Conservation (phyloP, 2,797 vertebrate genomes). For the Chelmon rostratus region DNA sequence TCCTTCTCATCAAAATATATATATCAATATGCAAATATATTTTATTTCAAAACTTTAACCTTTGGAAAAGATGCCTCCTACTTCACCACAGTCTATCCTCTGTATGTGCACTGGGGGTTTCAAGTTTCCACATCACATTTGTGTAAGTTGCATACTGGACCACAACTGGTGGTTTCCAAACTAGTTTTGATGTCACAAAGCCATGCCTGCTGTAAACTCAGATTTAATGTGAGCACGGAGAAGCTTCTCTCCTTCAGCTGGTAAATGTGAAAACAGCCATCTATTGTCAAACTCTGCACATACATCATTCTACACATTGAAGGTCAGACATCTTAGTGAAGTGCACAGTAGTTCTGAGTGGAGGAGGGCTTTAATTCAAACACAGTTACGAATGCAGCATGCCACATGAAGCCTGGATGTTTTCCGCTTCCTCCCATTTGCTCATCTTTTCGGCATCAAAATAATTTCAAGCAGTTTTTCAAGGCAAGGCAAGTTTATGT, state of each 20-base stretch:
- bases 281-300: neutral
- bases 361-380: neutral
- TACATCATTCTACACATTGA: neutral
- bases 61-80: neutral
- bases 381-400: neutral
- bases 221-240: neutral
- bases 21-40: neutral
- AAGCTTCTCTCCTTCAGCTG: neutral
- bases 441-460: conserved; percentile 2
- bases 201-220: neutral
- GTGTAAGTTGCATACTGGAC: neutral
- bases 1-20: neutral
- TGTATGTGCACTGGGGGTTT: neutral
- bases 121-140: neutral
- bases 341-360: neutral
- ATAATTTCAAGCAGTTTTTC: conserved; percentile 6
- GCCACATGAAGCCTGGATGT: neutral
- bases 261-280: neutral
- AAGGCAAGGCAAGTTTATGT: neutral
- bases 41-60: neutral
- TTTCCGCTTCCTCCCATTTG: conserved; percentile 6
- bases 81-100: neutral
- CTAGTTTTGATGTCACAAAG: conserved; percentile 1
- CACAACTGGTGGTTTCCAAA: neutral
- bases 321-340: conserved; percentile 17